Evolutionary conservation across 1,140 invertebrate species (phyloP).

Genomic region (Melipona quadrifasciata): DNA sequence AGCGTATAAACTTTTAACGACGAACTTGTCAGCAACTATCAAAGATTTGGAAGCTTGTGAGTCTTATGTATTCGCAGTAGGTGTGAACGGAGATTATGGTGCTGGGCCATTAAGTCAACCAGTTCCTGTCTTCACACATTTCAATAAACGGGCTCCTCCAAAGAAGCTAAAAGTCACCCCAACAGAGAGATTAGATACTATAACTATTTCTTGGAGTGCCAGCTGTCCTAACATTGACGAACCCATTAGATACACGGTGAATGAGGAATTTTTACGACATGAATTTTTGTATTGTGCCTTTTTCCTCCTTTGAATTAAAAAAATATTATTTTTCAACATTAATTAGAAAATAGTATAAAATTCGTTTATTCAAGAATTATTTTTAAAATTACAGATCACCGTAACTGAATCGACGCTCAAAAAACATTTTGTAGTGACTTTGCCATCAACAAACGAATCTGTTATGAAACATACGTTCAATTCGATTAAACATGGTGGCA

Average conservation of each 20-base stretch:
- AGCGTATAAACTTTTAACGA: constrained; percentile 77
- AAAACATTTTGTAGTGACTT: constrained; percentile 78
- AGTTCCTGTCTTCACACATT: constrained; percentile 84
- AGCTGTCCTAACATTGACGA: constrained; percentile 82
- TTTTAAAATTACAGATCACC: constrained; percentile 78
- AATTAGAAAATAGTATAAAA: neutral
- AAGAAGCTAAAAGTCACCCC: constrained; percentile 80
- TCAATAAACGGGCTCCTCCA: constrained; percentile 84
- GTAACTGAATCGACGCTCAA: constrained; percentile 82
- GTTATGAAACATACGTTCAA: constrained; percentile 82
- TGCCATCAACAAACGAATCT: constrained; percentile 78
- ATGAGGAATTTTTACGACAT: constrained; percentile 38
- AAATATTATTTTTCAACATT: neutral
- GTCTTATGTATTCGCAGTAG: constrained; percentile 88
- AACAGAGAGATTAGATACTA: constrained; percentile 81
- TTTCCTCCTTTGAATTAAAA: neutral
- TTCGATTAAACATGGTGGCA: constrained; percentile 84
- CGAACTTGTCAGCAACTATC: constrained; percentile 83
- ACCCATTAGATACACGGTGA: constrained; percentile 84
- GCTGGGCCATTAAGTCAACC: constrained; percentile 85
- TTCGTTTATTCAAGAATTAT: neutral
- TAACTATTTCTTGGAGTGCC: constrained; percentile 82
- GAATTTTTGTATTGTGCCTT: neutral
- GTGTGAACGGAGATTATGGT: constrained; percentile 83
- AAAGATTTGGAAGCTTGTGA: constrained; percentile 87